Base-by-base conservation (phyloP, 30 jellyfish, hydroid and myxozoan genomes). In the Pseudorhiza aurosa region DNA sequence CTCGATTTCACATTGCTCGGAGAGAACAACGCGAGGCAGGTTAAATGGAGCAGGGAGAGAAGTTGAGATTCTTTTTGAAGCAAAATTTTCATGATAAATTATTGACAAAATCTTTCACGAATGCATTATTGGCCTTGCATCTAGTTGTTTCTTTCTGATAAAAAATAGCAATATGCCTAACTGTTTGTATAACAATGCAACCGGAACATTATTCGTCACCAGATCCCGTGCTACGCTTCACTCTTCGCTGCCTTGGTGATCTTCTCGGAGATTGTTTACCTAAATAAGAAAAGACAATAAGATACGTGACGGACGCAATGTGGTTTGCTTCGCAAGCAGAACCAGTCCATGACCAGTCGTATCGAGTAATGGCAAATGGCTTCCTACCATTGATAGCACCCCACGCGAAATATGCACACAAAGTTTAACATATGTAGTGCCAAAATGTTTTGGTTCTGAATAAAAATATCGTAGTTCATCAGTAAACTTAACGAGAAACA, bases 241-340 rank as follows among this genome's bases (percentile, higher is more conserved):
- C 88, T 30, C 92, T 83, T 65, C 97, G 71, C 32, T 63, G 72
- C 42, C 95, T 57, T 81, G 97, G 97, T 8, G 97, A 89, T 46
- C 91, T 95, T 55, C 97, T 83, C 27, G 96, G 97, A 15, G 97
- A 82, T 31, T 53, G 78, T 17, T 82, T 82, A 44, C 85, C 97
- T 89, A 4, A 3, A 47, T 8, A 47, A 4, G n/a, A n/a, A n/a
- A n/a, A n/a, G n/a, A n/a, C n/a, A n/a, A n/a, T n/a, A n/a, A n/a
- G n/a, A n/a, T n/a, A n/a, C n/a, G n/a, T n/a, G n/a, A n/a, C n/a
- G n/a, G n/a, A n/a, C n/a, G n/a, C n/a, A n/a, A n/a, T n/a, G n/a
- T n/a, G n/a, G n/a, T n/a, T n/a, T 4, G 24, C 5, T 29, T 2
- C n/a, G 22, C 63, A 49, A 49, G n/a, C 15, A 42, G 9, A 9